Evolutionary conservation across 92 coral and sea anemone genomes (phyloP), one percentile per base, ranked within the genome.

Genomic region (Epizoanthus stellaris): DNA sequence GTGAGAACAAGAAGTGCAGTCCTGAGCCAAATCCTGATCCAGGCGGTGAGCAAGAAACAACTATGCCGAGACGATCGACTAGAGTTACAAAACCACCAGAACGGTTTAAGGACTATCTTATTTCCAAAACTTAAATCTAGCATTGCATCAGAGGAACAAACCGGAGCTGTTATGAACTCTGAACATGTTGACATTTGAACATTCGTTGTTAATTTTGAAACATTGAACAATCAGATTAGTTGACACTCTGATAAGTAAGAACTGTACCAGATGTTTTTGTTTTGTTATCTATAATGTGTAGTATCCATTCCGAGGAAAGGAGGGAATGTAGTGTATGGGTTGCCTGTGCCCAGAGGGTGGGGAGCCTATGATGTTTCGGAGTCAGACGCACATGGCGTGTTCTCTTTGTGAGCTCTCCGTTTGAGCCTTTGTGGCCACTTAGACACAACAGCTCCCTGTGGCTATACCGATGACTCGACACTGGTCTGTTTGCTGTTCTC

Each of bases 21-120:
- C 63, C 79, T 40, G 79, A 73, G 63, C 9, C 79, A 52, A 73
- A 73, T 17, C 62, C 49, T 20, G 21, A 73, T 23, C 63, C 43
- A 3, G 53, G 36, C 14, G 54, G 4, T 11, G 63, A 73, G 79
- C n/a, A n/a, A 0, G 63, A 49, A 52, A 14, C 54, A 39, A 19
- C 53, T 25, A 47, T 36, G 3, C 59, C 76, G 11, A 43, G 58
- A 13, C 42, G 58, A 67, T 34, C 43, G 45, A 67, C 43, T 67
- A 67, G 72, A 71, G 54, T 71, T 17, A 42, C 76, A 34, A 71
- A 71, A 58, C 76, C 20, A 9, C 36, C 30, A 71, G 59, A 71
- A 45, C 76, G 58, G 59, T 5, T 71, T 58, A 71, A 71, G 72
- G 72, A 67, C 72, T 67, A 67, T 71, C 16, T 71, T 13, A 63